Conservation (phyloP, 1,140 invertebrate genomes). For the Listronotus oregonensis region DNA sequence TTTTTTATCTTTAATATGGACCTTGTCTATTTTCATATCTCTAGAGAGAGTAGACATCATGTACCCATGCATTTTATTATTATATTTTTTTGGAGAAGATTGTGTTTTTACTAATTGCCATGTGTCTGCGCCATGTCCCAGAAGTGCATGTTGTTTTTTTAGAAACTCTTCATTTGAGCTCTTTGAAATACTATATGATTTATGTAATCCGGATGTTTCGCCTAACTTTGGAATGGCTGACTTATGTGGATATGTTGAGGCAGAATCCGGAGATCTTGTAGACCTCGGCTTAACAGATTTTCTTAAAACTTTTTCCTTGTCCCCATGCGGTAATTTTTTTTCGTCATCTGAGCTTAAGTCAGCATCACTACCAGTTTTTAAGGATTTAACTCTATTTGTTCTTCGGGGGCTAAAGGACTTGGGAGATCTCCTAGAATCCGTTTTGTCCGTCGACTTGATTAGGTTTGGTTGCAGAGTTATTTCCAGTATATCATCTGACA, state of each 20-base stretch:
- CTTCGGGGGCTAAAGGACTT: constrained; percentile 10
- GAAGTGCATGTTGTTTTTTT: constrained; percentile 34
- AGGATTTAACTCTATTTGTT: constrained; percentile 9
- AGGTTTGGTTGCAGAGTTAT: constrained; percentile 42
- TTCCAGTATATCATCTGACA: constrained; percentile 56
- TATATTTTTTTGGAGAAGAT: constrained; percentile 37
- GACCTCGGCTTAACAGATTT: constrained; percentile 2
- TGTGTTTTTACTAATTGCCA: constrained; percentile 5
- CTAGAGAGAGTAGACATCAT: constrained; percentile 59
- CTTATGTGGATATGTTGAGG: neutral
- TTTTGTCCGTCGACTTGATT: constrained; percentile 4
- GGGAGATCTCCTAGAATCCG: neutral
- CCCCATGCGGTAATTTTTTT: constrained; percentile 16
- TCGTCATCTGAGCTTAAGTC: constrained; percentile 54
- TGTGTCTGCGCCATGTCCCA: constrained; percentile 35
- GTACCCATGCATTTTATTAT: constrained; percentile 52
- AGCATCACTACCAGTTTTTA: constrained; percentile 44
- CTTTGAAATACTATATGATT: neutral
- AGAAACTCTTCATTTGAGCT: constrained; percentile 21
- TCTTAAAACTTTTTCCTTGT: constrained; percentile 7
- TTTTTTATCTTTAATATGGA: constrained; percentile 43
- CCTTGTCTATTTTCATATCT: constrained; percentile 56
- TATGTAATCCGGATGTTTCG: neutral
- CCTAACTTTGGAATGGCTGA: neutral
- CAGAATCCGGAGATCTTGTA: neutral